Base-by-base conservation (phyloP, 1,140 invertebrate genomes). In the Schlechtendalia chinensis region DNA sequence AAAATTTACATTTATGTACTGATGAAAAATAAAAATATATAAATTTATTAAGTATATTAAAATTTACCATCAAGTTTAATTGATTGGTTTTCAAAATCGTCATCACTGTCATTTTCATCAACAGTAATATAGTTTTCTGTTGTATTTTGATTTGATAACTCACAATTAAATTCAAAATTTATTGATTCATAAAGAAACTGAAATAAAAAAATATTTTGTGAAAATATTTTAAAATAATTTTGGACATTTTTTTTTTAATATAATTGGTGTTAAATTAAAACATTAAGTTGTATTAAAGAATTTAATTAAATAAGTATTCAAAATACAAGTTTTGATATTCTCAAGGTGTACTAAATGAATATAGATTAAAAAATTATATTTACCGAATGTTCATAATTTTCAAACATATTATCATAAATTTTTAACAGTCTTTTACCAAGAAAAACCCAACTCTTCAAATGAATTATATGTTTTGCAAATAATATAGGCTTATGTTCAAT, bases 341-440 rank as follows among this genome's bases (percentile, higher is more conserved):
- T 39, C 8, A 39, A 39, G n/a, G n/a, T 39, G 8, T 39, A 39
- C 32, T 39, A 39, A 39, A 8, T 39, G 8, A 39, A 39, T 4
- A 39, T 39, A 39, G 8, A 8, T 39, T 39, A 39, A 39, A 39
- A 39, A 39, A 39, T 39, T 27, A 27, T 50, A 47, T 12, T 79
- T 79, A 79, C 75, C 58, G 56, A 79, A 61, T 79, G 75, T 12
- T 79, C 24, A 61, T 79, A 59, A 79, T 61, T 59, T 50, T 79
- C 58, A 63, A 79, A 79, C 39, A 79, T 24, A 29, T 79, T 24
- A 50, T 79, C 56, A 79, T 79, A 79, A 29, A 79, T 50, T 16
- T 45, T 27, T n/a, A 79, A 19, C n/a, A 79, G 50, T 58, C 75
- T 63, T 50, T 63, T 50, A 17, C 75, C 75, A 24, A 79, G 58